Base-by-base conservation (phyloP, 2,888 invertebrate species). In the Philopedon plagiatum region DNA sequence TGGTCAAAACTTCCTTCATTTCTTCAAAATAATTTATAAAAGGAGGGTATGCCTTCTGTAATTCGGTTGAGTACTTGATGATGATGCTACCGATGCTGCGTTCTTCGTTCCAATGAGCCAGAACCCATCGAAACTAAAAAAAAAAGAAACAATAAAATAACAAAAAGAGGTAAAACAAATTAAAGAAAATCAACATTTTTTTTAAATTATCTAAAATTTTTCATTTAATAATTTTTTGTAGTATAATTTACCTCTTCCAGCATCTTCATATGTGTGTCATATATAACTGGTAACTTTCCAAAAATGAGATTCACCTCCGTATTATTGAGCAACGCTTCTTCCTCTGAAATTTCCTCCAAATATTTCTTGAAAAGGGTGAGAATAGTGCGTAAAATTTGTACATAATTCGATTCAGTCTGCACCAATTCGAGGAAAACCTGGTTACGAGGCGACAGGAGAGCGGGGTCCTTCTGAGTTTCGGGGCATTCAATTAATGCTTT, bases 11-110 rank as follows among this genome's bases (percentile, higher is more conserved):
- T 83, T 97, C 96, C 86, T 97, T 97, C 86, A 97, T 96, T 85
- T 96, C 95, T 86, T 99, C 98, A 86, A 98, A 98, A 87, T 95
- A 98, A 87, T 99, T 99, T 65, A 99, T 94, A 87, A 97, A 99
- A 18, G 98, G 97, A 74, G 98, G 98, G 87, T 99, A 99, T 0
- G 97, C 95, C 86, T 95, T 97, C 78, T 94, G 90, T 83, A 99
- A 89, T 81, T 94, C 96, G 64, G 94, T 92, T 63, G 94, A 93
- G 87, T 95, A 94, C 84, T 93, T 92, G 8, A 80, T 79, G 23
- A 98, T 93, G 79, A 98, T 92, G 82, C 94, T 92, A 5, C 98
- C 98, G 61, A 86, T 82, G 71, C 83, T 82, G 37, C 80, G 80
- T 81, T 97, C 95, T 83, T 98, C 98, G 75, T 91, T 91, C 97